Base-by-base conservation (phyloP, 2,888 invertebrate genomes). In the Agriopis marginaria region DNA sequence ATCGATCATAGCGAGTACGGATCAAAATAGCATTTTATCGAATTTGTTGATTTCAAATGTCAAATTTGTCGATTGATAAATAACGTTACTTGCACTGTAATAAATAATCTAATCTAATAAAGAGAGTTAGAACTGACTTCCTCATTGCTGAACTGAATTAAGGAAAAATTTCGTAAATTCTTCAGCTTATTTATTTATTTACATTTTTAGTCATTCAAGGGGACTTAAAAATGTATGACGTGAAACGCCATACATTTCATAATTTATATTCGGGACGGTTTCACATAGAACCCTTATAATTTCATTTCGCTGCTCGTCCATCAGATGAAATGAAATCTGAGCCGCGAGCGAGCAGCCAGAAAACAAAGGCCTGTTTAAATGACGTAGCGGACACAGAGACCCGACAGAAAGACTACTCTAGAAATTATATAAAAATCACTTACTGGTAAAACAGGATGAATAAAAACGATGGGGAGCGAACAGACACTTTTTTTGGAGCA, bases 261-360 rank as follows among this genome's bases (percentile, higher is more conserved):
- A 61, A 70, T 70, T 70, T 54, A 66, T 59, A 65, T 60, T 42
- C 59, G 14, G 64, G 55, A 55, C 50, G 56, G 47, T 66, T 61
- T 62, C 17, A 45, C 54, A 51, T 50, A 47, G 56, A 69, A 65
- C 70, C 70, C 63, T 59, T 63, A 63, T 70, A 66, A 70, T 70
- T 63, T 66, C 59, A 66, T 66, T 51, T 58, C 62, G 50, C 39
- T 17, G 56, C 42, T 44, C 68, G 61, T 68, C 55, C 55, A 23
- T 66, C 66, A 55, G 70, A 42, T 54, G 40, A 61, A 55, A 65
- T 69, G 70, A 54, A 66, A 66, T 62, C 61, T 58, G 68, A 51
- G 63, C 12, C 9, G 54, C 8, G 61, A 45, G 45, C 44, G 39
- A 62, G 49, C 63, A 54, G 47, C 42, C 59, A 44, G 61, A 50